A percentile compares a stretch with the other conserved stretches of the same genome.
Conservation (phyloP, 2,113 vertebrate genomes). For the Pachyramphus minor region DNA sequence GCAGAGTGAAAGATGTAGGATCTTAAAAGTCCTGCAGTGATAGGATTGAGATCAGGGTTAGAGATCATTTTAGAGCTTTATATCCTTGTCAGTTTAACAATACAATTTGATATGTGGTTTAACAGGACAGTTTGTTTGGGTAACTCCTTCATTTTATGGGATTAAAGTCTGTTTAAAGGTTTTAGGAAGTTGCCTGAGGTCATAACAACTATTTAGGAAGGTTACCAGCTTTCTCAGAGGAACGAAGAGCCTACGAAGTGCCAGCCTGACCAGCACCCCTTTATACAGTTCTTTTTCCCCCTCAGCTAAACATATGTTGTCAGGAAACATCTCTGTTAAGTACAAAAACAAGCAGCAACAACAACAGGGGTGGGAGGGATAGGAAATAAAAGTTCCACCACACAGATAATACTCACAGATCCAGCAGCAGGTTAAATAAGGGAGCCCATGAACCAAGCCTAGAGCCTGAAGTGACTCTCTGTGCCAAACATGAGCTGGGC, state of each 20-base stretch:
- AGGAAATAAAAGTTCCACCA: not conserved
- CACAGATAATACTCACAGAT: not conserved
- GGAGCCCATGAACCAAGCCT: not conserved
- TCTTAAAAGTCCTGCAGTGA: not conserved
- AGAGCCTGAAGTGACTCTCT: not conserved
- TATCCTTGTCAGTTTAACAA: not conserved
- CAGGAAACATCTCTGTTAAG: not conserved
- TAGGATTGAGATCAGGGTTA: not conserved
- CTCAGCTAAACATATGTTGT: not conserved
- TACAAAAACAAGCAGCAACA: not conserved
- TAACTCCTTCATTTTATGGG: not conserved
- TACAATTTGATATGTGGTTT: not conserved
- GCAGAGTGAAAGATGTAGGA: not conserved
- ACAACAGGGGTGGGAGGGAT: not conserved
- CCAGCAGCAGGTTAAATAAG: not conserved
- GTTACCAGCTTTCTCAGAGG: not conserved
- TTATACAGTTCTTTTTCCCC: accelerated
- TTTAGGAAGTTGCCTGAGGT: not conserved
- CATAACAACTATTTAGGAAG: not conserved
- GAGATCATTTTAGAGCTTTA: not conserved
- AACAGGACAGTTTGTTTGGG: not conserved
- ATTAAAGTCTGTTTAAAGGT: not conserved
- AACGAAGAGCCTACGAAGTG: not conserved
- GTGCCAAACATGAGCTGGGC: not conserved
- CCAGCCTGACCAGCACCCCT: not conserved